Evolutionary conservation across 2,113 vertebrate genomes (phyloP), one percentile per base, ranked within the genome.

Genomic region (Turnix velox): DNA sequence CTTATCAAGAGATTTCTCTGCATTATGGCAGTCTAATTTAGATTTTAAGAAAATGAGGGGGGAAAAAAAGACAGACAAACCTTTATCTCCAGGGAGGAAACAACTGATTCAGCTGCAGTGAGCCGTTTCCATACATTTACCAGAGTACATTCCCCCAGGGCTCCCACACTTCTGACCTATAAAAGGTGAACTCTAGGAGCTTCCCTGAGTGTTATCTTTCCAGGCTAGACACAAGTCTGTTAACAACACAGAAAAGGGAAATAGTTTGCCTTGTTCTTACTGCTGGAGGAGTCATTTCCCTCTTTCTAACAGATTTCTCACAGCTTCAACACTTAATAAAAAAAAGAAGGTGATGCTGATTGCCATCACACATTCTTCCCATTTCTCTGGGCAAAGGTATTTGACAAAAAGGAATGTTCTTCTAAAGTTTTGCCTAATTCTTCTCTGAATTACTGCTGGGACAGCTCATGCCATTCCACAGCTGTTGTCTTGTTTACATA

Each of bases 401-500:
- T 85, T 87, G 71, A 83, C 48, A 59, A 95, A 93, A 90, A 33
- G 59, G 71, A 94, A 96, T 87, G 83, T 77, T 74, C 89, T 73
- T 95, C 72, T 90, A 73, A 94, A 94, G 82, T 95, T 97, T 97
- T 95, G 85, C 75, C 80, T 91, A 87, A 62, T 71, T 79, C 52
- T 89, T 45, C 82, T 93, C 85, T 65, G 89, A 93, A 89, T 91
- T 92, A 76, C 88, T 75, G 48, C 2, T n/a, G 39, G 74, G 90
- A 66, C 0, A 2, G 63, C 77, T 96, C 81, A 94, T 95, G 75
- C 87, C 84, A 71, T 85, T 93, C 91, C 79, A 91, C 96, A 98
- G 96, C 97, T 98, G 97, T 93, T 97, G 94, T 94, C 95, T 94
- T 96, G 97, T 97, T 97, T 96, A 97, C 96, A 94, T 87, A 97